phyloP scores from a whole-genome alignment of 2,888 invertebrate species.

The Chrysolina oricalcia region DNA sequence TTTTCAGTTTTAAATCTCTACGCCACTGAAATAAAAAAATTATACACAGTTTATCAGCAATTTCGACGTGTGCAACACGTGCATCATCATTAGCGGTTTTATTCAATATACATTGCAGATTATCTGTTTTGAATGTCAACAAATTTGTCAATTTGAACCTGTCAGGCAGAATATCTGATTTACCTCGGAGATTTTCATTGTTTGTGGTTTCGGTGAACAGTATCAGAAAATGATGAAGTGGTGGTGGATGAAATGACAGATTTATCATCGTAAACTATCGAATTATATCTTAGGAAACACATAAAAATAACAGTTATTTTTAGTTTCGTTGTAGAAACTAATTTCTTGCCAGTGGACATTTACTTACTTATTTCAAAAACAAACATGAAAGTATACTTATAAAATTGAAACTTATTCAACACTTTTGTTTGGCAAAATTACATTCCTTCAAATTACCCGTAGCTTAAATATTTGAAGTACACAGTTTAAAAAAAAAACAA shows the following conservation, averaged over 20 bases:
- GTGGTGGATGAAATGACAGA: background rate
- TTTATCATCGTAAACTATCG: background rate
- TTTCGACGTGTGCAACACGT: conserved; percentile 25
- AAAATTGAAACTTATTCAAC: too few species aligned
- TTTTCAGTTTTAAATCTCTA: background rate
- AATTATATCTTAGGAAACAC: too few species aligned
- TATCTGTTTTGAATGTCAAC: conserved; percentile 22
- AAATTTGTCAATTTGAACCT: conserved; percentile 22
- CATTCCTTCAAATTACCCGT: too few species aligned
- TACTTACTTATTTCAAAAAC: too few species aligned
- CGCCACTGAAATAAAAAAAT: background rate
- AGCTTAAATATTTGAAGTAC: too few species aligned
- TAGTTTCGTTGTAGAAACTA: too few species aligned
- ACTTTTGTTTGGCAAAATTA: too few species aligned
- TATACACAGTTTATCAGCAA: conserved; percentile 14
- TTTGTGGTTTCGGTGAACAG: background rate
- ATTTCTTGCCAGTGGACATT: too few species aligned
- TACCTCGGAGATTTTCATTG: conserved; percentile 10
- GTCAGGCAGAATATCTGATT: conserved; percentile 20
- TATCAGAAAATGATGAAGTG: background rate
- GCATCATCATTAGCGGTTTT: conserved; percentile 33
- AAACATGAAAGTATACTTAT: too few species aligned
- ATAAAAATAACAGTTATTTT: too few species aligned
- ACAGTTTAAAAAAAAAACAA: too few species aligned
- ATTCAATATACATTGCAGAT: conserved; percentile 30